Base-by-base conservation (phyloP, 1,140 invertebrate genomes). In the Drosophila varians region DNA sequence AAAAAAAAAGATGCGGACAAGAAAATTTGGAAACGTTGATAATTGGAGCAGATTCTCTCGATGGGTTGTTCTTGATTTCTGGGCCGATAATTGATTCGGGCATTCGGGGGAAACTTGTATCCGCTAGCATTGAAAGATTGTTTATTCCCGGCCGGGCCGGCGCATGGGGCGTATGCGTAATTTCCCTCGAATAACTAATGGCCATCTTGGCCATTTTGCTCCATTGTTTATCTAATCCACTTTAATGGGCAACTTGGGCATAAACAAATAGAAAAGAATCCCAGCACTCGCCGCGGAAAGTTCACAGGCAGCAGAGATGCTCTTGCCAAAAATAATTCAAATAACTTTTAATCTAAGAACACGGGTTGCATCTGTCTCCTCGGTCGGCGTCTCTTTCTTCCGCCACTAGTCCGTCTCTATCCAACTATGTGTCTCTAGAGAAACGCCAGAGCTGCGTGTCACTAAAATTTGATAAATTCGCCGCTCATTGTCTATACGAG, bases 101-200 rank as follows among this genome's bases (percentile, higher is more conserved):
- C 64, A 7, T 3, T 7, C 11, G 38, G 36, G 36, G 58, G 16
- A 34, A 58, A 38, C 46, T 23, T 57, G 65, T 47, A 57, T 74
- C 69, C 40, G 70, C 57, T 72, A 62, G 66, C 77, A 76, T 62
- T 82, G 60, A 61, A 77, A 56, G 61, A 68, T 48, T 78, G 78
- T 86, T 79, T 86, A 79, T 64, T 43, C 52, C 38, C 36, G 36
- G 34, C 11, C 26, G 28, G 14, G 25, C 28, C 56, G 21, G 70
- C 55, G 53, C 57, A 83, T 49, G 80, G 52, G 75, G 79, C 80
- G 75, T 86, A 86, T 83, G 80, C 71, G 79, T 83, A 83, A 83
- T 86, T 58, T 84, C 60, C 42, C 40, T 38, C 43, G 60, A 45
- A 36, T 75, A 80, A 72, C 45, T 84, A 75, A 73, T 83, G 61